Conservation (phyloP, 2,888 invertebrate genomes). For the Cataglyphis cursor region DNA sequence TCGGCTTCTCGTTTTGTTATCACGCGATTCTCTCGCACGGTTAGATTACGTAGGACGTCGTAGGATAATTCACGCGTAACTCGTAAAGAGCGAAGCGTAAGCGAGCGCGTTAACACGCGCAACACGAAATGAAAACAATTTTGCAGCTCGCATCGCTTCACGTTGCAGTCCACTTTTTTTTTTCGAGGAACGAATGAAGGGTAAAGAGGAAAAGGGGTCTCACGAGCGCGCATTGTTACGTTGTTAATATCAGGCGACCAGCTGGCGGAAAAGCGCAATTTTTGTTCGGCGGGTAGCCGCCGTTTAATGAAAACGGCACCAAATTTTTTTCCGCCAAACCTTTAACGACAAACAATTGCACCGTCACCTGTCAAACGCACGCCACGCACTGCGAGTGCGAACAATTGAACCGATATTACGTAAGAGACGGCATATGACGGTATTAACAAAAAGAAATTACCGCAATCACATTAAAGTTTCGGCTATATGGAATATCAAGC, state of each 20-base stretch:
- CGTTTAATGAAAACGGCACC: conserved; percentile 68
- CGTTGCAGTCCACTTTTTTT: conserved; percentile 61
- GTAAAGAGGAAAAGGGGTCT: conserved; percentile 11
- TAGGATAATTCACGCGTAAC: neutral
- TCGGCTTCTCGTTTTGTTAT: neutral
- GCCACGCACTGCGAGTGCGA: conserved; percentile 47
- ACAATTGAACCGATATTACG: conserved; percentile 59
- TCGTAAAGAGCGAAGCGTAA: neutral
- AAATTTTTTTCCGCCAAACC: conserved; percentile 54
- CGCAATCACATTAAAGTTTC: conserved; percentile 9
- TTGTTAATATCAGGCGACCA: conserved; percentile 69
- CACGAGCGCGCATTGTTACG: conserved; percentile 65
- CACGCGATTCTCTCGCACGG: neutral
- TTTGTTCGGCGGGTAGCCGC: conserved; percentile 65
- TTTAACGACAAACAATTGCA: conserved; percentile 64
- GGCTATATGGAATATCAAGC: neutral
- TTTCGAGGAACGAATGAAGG: neutral
- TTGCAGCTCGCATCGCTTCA: conserved; percentile 50
- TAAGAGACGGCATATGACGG: conserved; percentile 34
- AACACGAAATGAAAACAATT: conserved; percentile 68
- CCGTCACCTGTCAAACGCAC: conserved; percentile 71
- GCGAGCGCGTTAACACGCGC: conserved; percentile 52
- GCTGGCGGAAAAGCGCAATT: conserved; percentile 72
- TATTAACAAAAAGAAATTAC: conserved; percentile 43
- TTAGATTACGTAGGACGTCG: neutral